Percentiles rank a stretch among this genome's conserved stretches.
phyloP scores from a whole-genome alignment of 2,113 vertebrate species.

The Colius striatus region DNA sequence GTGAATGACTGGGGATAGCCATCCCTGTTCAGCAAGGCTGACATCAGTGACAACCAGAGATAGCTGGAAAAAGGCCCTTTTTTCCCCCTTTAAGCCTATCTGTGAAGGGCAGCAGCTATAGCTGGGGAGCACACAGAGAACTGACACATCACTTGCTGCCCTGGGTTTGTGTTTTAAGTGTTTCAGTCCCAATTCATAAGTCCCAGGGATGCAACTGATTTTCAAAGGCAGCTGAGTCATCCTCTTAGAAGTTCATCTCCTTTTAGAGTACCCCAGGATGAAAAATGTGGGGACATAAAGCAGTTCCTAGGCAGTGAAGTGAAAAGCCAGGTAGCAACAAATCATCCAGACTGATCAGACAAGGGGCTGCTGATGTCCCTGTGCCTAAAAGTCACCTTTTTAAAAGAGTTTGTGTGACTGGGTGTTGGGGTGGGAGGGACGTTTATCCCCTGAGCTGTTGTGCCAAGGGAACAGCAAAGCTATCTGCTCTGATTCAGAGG shows the following conservation, averaged over 20 bases:
- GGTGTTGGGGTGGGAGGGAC: neutral
- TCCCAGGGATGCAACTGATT: neutral
- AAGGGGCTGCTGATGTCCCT: neutral
- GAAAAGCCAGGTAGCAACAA: neutral
- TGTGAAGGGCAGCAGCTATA: neutral
- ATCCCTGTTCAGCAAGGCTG: neutral
- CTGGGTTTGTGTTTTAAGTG: neutral
- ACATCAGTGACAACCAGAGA: neutral
- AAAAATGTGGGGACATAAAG: neutral
- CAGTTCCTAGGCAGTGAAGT: neutral
- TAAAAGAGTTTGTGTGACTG: neutral
- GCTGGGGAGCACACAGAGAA: neutral
- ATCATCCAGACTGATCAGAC: neutral
- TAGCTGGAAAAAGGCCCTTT: neutral
- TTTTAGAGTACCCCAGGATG: neutral
- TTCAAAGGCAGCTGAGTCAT: neutral
- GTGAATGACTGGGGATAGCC: neutral
- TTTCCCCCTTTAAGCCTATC: neutral
- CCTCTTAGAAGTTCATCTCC: neutral
- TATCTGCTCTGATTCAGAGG: neutral
- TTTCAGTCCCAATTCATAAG: neutral
- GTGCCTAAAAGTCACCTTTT: neutral
- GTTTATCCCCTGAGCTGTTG: neutral
- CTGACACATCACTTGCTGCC: neutral
- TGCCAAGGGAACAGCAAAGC: neutral